These are phyloP conservation scores for Isurus oxyrinchus DNA, from an alignment of 2,113 vertebrate species.

Conservation along the genomic window DNA sequence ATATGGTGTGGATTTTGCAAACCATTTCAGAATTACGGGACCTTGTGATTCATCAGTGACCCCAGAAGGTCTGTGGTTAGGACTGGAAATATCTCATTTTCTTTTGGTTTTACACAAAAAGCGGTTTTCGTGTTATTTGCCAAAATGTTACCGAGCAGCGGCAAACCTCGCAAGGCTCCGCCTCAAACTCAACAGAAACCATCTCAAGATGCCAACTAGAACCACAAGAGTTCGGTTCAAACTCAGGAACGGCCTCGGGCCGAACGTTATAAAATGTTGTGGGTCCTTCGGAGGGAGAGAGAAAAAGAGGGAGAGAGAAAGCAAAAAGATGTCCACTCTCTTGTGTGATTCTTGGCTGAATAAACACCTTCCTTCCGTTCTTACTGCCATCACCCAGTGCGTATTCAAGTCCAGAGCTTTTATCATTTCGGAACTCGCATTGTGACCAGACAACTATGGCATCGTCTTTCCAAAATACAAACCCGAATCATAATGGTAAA, in stretches of 20 bases:
- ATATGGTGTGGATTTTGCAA: conserved; percentile 50
- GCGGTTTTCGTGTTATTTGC: conserved; percentile 54
- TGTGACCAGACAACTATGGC: not conserved
- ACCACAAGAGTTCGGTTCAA: conserved; percentile 58
- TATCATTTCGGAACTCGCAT: not conserved
- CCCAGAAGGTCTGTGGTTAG: conserved; percentile 56
- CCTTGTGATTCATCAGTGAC: conserved; percentile 60
- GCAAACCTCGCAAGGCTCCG: not conserved
- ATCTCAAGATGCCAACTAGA: conserved; percentile 46
- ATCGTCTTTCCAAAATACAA: not conserved
- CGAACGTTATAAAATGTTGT: conserved; percentile 49
- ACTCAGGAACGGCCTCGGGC: conserved; percentile 76
- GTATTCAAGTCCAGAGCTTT: not conserved
- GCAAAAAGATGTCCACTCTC: not conserved
- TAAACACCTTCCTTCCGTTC: not conserved
- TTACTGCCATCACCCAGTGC: not conserved
- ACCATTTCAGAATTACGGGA: conserved; percentile 51
- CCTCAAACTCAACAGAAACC: not conserved
- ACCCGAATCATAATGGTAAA: not conserved
- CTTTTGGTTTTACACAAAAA: conserved; percentile 37
- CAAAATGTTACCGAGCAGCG: conserved; percentile 59
- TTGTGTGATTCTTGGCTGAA: not conserved
- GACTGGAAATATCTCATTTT: conserved; percentile 46
- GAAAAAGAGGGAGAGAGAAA: not conserved
- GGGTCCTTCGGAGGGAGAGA: not conserved